Evolutionary conservation across 2,888 invertebrate species (phyloP).

Genomic region (Dorcus parallelipipedus): DNA sequence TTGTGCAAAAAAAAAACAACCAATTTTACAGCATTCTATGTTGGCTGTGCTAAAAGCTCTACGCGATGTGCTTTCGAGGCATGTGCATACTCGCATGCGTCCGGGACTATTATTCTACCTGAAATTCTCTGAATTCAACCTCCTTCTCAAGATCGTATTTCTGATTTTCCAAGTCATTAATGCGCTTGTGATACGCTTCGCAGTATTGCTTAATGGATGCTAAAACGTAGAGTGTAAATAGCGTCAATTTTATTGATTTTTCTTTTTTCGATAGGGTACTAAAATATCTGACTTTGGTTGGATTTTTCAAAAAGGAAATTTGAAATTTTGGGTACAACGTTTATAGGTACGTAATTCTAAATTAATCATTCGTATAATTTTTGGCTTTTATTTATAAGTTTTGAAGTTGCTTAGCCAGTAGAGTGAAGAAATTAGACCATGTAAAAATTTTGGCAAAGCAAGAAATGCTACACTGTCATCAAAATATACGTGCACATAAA

Average conservation of each 20-base stretch:
- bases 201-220: conserved; percentile 44
- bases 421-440: not conserved
- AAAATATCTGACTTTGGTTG: no score
- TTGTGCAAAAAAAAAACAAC: conserved; percentile 6
- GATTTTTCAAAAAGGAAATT: not conserved
- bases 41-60: conserved; percentile 31
- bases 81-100: conserved; percentile 29
- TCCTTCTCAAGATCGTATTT: conserved; percentile 98
- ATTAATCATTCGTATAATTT: not conserved
- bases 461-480: not conserved
- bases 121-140: conserved; percentile 92
- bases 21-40: conserved; percentile 4
- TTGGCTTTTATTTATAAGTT: not conserved
- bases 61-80: conserved; percentile 20
- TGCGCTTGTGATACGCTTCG: conserved; percentile 76
- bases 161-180: conserved; percentile 78
- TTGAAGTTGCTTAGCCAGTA: not conserved
- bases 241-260: not conserved
- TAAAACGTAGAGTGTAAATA: conserved; percentile 27
- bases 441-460: not conserved
- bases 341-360: not conserved
- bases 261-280: no score
- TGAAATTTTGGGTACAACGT: not conserved
- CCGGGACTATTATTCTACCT: conserved; percentile 60
- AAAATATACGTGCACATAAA: conserved; percentile 1